phyloP scores from a whole-genome alignment of 35 echinoderm and acorn worm species.

The Apostichopus californicus region DNA sequence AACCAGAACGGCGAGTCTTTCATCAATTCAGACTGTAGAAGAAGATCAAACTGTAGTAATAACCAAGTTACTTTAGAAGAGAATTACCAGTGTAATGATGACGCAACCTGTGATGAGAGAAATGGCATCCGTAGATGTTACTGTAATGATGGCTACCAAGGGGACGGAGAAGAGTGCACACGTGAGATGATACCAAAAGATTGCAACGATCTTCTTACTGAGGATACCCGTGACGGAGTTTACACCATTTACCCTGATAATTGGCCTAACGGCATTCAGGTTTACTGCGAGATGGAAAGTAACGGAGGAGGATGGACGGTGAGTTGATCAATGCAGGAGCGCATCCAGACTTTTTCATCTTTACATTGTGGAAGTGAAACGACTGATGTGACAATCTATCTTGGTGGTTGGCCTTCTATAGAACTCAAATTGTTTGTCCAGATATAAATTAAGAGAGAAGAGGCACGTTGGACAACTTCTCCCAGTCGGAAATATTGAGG shows the following conservation, averaged over 20 bases:
- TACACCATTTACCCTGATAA: neutral
- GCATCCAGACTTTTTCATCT: too few relatives aligned
- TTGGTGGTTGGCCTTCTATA: too few relatives aligned
- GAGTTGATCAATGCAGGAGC: neutral
- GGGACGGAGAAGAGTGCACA: neutral
- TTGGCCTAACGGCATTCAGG: neutral
- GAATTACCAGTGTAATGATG: neutral
- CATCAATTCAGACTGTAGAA: neutral
- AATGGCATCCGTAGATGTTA: neutral
- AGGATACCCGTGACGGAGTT: neutral
- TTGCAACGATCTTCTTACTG: neutral
- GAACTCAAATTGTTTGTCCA: too few relatives aligned
- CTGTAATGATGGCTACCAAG: neutral
- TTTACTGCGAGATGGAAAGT: neutral
- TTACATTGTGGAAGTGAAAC: too few relatives aligned
- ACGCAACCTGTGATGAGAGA: neutral
- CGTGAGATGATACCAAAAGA: neutral
- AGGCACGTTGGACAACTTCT: too few relatives aligned
- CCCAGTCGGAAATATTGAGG: too few relatives aligned
- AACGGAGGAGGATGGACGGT: conserved; percentile 6
- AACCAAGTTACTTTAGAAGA: neutral
- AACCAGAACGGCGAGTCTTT: neutral
- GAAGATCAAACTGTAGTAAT: neutral
- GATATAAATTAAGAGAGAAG: too few relatives aligned
- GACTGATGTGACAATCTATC: too few relatives aligned